Evolutionary conservation across 2,888 invertebrate species (phyloP).

Genomic region (Drosophila leonis): DNA sequence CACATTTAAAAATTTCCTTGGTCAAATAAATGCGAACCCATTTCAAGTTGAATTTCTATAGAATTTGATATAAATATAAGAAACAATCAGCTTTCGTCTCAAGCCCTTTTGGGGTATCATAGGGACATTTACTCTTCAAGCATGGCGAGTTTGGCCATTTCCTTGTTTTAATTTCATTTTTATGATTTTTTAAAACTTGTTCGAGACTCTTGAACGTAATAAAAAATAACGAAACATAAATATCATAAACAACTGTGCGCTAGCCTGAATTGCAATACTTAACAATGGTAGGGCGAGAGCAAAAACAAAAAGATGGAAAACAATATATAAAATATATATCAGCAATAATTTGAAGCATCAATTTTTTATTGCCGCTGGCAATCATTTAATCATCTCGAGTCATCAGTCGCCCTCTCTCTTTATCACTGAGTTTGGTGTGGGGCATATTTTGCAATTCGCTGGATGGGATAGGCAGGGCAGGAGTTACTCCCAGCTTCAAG

Average conservation of each 20-base stretch:
- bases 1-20: background rate
- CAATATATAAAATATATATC: constrained; percentile 53
- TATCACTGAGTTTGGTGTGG: constrained; percentile 8
- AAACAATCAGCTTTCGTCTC: background rate
- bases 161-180: constrained; percentile 14
- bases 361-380: constrained; percentile 74
- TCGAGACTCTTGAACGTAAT: constrained; percentile 22
- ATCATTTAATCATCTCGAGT: constrained; percentile 82
- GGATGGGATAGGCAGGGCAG: constrained; percentile 2
- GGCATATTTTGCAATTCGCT: constrained; percentile 7
- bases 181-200: constrained; percentile 23
- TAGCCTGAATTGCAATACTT: constrained; percentile 1
- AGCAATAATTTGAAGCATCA: constrained; percentile 77
- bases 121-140: background rate
- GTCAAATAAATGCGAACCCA: background rate
- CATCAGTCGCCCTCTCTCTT: constrained; percentile 59
- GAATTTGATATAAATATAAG: background rate
- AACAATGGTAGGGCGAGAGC: background rate
- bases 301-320: background rate
- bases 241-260: constrained; percentile 25
- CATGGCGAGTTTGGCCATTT: background rate
- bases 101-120: background rate
- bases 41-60: background rate
- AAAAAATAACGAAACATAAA: constrained; percentile 37
- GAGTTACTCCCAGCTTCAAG: constrained; percentile 4